These are phyloP conservation scores for Scolopax mira DNA, from an alignment of 2,113 vertebrate species.

Conservation along the genomic window DNA sequence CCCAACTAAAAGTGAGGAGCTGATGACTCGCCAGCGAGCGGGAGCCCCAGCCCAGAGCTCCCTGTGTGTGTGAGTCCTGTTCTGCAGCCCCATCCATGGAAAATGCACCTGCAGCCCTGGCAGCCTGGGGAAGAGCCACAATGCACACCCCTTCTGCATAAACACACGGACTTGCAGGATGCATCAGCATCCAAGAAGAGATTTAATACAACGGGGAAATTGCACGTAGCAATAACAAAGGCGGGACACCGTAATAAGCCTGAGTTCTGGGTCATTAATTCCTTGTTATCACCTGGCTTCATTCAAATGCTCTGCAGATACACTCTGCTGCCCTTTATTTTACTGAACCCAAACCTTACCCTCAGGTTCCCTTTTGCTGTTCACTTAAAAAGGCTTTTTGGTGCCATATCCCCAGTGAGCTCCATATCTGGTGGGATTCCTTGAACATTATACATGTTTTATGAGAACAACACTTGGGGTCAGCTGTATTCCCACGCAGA, in stretches of 20 bases:
- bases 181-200: background rate
- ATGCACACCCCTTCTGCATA: too few relatives aligned
- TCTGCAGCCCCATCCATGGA: background rate
- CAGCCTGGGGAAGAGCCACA: background rate
- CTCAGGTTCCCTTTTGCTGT: background rate
- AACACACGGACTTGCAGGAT: background rate
- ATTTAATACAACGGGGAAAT: background rate
- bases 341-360: background rate
- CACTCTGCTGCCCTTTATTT: background rate
- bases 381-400: background rate
- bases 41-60: background rate
- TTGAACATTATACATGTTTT: background rate
- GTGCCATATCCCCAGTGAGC: background rate
- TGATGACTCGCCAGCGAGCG: background rate
- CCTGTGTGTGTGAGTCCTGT: fast-evolving
- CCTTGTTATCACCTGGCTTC: background rate
- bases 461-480: background rate
- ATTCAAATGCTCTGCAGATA: background rate
- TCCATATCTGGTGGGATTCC: background rate
- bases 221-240: background rate
- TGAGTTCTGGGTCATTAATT: background rate
- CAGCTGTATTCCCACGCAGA: fast-evolving
- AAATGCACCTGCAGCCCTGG: background rate
- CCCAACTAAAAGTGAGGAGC: background rate
- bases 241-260: background rate